Evolutionary conservation across 2,888 invertebrate genomes (phyloP).

Genomic region (Aleiodes alternator): DNA sequence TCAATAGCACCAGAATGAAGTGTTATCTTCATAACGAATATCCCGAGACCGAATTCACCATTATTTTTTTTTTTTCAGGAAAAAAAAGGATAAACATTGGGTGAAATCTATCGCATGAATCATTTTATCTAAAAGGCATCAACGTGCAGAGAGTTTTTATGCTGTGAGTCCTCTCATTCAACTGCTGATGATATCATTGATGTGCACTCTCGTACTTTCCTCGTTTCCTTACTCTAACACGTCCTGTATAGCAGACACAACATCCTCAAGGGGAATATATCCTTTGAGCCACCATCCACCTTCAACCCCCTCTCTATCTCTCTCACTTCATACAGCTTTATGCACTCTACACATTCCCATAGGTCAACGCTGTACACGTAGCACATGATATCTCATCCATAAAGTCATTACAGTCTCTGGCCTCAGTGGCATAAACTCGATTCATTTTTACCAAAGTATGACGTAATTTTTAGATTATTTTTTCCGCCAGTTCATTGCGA

Average conservation of each 20-base stretch:
- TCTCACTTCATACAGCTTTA: constrained; percentile 16
- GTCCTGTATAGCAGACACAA: constrained; percentile 4
- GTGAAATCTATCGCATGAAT: constrained; percentile 1
- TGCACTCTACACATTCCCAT: constrained; percentile 18
- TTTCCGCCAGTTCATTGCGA: background rate
- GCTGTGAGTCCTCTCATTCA: background rate
- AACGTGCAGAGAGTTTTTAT: constrained; percentile 20
- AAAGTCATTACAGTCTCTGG: constrained; percentile 24
- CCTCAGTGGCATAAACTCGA: constrained; percentile 14
- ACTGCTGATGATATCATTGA: constrained; percentile 8
- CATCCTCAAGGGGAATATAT: constrained; percentile 26
- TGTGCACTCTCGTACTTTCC: constrained; percentile 19
- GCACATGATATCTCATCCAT: constrained; percentile 30
- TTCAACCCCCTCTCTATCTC: background rate
- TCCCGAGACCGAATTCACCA: background rate
- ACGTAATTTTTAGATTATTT: constrained; percentile 13
- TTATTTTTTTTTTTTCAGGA: background rate
- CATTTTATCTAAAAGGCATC: too few relatives aligned
- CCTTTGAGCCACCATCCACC: background rate
- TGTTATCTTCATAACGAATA: constrained; percentile 13
- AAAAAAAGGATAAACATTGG: too few relatives aligned
- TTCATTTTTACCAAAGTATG: constrained; percentile 4
- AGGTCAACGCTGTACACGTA: constrained; percentile 34
- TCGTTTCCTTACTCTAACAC: constrained; percentile 13
- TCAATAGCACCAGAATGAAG: constrained; percentile 7